Evolutionary conservation across 2,888 invertebrate species (phyloP), one percentile per base, ranked within the genome.

Genomic region (Sesamia inferens): DNA sequence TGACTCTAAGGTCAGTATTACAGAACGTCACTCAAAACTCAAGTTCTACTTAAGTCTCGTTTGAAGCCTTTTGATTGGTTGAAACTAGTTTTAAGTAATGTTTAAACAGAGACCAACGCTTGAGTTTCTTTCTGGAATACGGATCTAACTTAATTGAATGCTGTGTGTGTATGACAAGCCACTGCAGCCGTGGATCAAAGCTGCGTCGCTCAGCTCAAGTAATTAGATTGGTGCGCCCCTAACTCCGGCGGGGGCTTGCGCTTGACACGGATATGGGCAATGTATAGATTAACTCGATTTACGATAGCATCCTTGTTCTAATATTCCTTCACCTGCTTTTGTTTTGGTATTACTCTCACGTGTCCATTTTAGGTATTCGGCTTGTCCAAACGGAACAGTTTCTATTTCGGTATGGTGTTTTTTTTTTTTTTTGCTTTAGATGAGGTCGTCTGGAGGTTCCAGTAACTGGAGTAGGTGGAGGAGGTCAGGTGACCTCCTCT

Each of bases 201-300:
- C 68, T 64, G 8, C 55, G 65, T 62, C 63, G 57, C 62, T 65
- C 66, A 71, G 78, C 57, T 19, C 63, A 63, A 71, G 80, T 85
- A 83, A 83, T 85, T 74, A 76, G 74, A 80, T 83, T 84, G 76
- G 69, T 71, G 77, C 70, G 71, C 64, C 76, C 72, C 69, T 65
- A 71, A 24, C 58, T 62, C 54, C 16, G n/a, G 65, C 58, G 31
- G 39, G 31, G 24, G 59, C n/a, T 58, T 79, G 74, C 58, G 79
- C 74, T 75, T 83, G 79, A 78, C 85, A 80, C 67, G 61, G 77
- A 74, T 83, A 71, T 55, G 58, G 71, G 16, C 63, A 74, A 73
- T 68, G 70, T 70, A 64, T 57, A 64, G 39, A 68, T 79, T 71
- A 55, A 71, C 59, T 58, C 65, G 67, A 68, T 81, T 71, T 71